A percentile compares a stretch with the other conserved stretches of the same genome.
Evolutionary conservation across 1,140 invertebrate species (phyloP).

Genomic region (Fopius arisanus): DNA sequence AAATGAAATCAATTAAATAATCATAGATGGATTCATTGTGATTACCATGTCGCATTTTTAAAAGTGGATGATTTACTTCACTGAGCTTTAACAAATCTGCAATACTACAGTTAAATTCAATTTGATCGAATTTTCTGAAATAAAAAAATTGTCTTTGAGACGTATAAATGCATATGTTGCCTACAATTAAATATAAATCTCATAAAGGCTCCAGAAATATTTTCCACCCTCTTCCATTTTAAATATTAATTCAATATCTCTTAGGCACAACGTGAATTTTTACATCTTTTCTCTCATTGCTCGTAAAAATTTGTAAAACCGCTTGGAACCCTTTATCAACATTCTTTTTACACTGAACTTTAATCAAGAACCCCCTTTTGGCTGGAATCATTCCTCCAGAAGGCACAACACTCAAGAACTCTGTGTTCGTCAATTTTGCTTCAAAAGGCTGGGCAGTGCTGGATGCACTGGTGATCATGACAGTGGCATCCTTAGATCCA

Average conservation of each 20-base stretch:
- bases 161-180: constrained; percentile 4
- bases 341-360: constrained; percentile 44
- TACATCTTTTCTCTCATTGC: constrained; percentile 46
- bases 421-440: constrained; percentile 38
- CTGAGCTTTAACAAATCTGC: not conserved
- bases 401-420: constrained; percentile 46
- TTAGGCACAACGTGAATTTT: constrained; percentile 39
- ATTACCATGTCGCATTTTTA: no score
- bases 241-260: not conserved
- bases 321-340: constrained; percentile 39
- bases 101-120: not conserved
- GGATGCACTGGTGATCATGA: constrained; percentile 41
- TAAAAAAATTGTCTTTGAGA: not conserved
- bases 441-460: constrained; percentile 44
- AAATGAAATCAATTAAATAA: no score
- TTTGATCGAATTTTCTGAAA: not conserved
- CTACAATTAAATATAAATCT: not conserved
- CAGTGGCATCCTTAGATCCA: constrained; percentile 38
- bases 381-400: constrained; percentile 49
- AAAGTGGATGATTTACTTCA: not conserved
- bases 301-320: constrained; percentile 45
- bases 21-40: no score
- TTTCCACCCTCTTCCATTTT: not conserved
- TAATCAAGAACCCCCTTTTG: constrained; percentile 39
- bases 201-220: not conserved